Base-by-base conservation (phyloP, 2,797 vertebrate genomes). In the Sebastes elongatus region DNA sequence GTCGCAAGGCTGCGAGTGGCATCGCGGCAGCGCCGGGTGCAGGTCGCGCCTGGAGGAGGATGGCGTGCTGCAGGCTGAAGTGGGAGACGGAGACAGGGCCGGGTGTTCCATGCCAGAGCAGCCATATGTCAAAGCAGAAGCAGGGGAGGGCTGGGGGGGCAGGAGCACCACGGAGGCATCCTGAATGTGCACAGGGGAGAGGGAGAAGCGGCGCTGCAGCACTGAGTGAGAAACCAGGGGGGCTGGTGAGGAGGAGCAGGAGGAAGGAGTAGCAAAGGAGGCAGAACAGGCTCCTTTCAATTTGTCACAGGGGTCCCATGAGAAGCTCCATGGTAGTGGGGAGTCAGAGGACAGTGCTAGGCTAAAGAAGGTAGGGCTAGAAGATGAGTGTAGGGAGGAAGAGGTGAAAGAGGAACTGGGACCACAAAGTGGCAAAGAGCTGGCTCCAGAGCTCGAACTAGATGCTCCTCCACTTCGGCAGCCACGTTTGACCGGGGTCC, bases 1-100 rank as follows among this genome's bases (percentile, higher is more conserved):
- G 85, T 99, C 97, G 71, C 97, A 98, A 78, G 97, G 97, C 89
- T 99, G 97, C 2, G 97, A 99, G 89, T 97, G 97, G 94, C 97
- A 98, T 73, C 97, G 95, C 9, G 97, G 97, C 84, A 98, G 94
- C 63, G 96, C 93, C 73, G 96, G 95, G 72, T 95, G 94, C 79
- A 96, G 94, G 90, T 93, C 90, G 16, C 96, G 96, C 71, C 96
- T 96, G 20, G 92, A 94, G 11, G 96, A 97, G 61, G 96, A 96
- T 2, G 96, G 95, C 23, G 96, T 97, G 82, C 97, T 97, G 94
- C 96, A 96, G 77, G 96, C 95, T 59, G 97, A 98, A 10, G 96
- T 97, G 71, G 97, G 95, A 76, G 94, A 94, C 1, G 94, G 96
- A 76, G 96, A 91, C 92, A 96, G 91, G 85, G 96, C 89, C 81